A percentile compares a stretch with the other conserved stretches of the same genome.
These are phyloP conservation scores for Plestiodon gilberti DNA, from an alignment of 2,113 vertebrate genomes.

Conservation along the genomic window DNA sequence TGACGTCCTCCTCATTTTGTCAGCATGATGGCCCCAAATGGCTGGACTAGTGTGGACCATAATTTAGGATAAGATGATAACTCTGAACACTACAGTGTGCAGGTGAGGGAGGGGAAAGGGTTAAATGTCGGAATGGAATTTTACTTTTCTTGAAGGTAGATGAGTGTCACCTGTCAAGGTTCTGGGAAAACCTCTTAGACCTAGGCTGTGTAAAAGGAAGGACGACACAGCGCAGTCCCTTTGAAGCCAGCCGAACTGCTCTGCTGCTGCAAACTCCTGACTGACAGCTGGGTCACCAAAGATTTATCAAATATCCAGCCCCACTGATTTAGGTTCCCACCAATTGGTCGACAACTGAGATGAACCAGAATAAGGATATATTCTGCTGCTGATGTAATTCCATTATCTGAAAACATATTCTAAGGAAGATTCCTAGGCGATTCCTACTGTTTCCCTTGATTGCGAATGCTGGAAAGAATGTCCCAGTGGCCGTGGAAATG, in stretches of 20 bases:
- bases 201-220: no score
- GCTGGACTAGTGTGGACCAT: no score
- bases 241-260: not conserved
- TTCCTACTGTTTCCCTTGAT: no score
- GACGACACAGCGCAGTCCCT: no score
- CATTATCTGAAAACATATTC: not conserved
- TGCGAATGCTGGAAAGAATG: no score
- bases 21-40: not conserved
- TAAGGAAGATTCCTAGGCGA: not conserved
- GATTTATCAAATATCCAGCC: not conserved
- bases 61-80: not conserved
- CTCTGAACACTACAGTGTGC: not conserved
- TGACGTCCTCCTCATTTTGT: not conserved
- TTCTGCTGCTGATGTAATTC: not conserved
- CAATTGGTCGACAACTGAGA: not conserved
- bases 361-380: not conserved
- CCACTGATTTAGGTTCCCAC: not conserved
- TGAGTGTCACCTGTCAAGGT: not conserved
- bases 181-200: no score
- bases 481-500: no score
- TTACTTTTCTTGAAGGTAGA: not conserved
- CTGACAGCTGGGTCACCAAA: not conserved
- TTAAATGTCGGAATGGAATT: no score
- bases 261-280: no score
- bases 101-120: not conserved